Evolutionary conservation across 2,888 invertebrate species (phyloP).

Genomic region (Argyresthia albistria): DNA sequence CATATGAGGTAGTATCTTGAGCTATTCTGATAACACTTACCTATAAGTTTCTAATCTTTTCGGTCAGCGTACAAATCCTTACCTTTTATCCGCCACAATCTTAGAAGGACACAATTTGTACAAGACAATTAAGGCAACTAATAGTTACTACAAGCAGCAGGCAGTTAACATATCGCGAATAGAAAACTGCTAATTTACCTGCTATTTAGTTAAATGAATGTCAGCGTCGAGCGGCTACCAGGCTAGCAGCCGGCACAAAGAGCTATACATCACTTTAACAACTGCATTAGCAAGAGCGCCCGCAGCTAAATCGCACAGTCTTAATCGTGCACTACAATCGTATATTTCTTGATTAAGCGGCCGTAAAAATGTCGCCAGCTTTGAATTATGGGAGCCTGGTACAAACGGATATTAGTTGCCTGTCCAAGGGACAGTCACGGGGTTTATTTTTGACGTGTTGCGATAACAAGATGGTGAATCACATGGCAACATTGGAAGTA

Average conservation of each 20-base stretch:
- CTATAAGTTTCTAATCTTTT: too few relatives aligned
- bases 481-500: too few relatives aligned
- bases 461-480: not conserved
- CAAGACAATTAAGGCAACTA: not conserved
- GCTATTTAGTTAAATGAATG: not conserved
- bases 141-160: not conserved
- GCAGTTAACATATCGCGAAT: too few relatives aligned
- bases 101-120: not conserved
- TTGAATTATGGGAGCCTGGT: conserved; percentile 39
- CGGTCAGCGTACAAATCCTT: not conserved
- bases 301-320: conserved; percentile 6
- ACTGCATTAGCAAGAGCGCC: conserved; percentile 49
- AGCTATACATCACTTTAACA: conserved; percentile 37
- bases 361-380: conserved; percentile 64
- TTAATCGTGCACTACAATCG: conserved; percentile 23
- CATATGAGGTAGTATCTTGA: not conserved
- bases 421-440: conserved; percentile 8
- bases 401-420: conserved; percentile 31
- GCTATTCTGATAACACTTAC: too few relatives aligned
- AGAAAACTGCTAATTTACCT: not conserved
- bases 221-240: not conserved
- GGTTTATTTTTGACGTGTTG: conserved; percentile 18
- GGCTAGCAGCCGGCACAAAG: conserved; percentile 18
- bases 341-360: conserved; percentile 56
- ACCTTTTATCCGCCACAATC: not conserved